phyloP scores from a whole-genome alignment of 2,888 invertebrate genomes.

The Baccha elongata region DNA sequence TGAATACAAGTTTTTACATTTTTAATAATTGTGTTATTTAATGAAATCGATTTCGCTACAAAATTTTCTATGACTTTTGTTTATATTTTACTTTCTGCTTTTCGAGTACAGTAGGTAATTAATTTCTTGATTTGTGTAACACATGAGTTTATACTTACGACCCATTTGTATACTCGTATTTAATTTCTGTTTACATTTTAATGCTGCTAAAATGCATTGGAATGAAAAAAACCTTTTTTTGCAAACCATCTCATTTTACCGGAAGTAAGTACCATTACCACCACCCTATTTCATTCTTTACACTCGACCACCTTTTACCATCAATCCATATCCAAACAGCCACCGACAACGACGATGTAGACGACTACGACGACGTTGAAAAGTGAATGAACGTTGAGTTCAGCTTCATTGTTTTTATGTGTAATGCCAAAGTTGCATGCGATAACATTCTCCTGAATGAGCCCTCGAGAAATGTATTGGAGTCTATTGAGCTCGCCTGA shows the following conservation, averaged over 20 bases:
- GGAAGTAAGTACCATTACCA: conserved; percentile 59
- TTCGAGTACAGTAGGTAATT: too few species aligned
- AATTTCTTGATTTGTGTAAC: too few species aligned
- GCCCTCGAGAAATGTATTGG: conserved; percentile 43
- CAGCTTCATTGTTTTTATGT: conserved; percentile 64
- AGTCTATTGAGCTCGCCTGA: conserved; percentile 49
- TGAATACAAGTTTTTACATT: too few species aligned
- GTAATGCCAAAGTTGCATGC: conserved; percentile 67
- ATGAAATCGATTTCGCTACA: too few species aligned
- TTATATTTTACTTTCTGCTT: too few species aligned
- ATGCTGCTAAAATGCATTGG: conserved; percentile 41
- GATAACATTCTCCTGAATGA: conserved; percentile 60
- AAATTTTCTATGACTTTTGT: too few species aligned
- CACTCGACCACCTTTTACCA: conserved; percentile 16
- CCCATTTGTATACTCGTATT: too few species aligned
- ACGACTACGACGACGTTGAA: conserved; percentile 10
- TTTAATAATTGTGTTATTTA: too few species aligned
- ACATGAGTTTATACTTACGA: too few species aligned
- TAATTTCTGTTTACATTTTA: too few species aligned
- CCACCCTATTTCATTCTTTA: background rate
- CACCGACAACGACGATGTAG: background rate
- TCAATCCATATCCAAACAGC: conserved; percentile 10
- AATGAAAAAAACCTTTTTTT: conserved; percentile 21
- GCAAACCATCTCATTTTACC: conserved; percentile 48
- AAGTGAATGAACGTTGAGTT: conserved; percentile 55